These are phyloP conservation scores for Pituophis catenifer DNA, from an alignment of 2,113 vertebrate species.

Conservation along the genomic window DNA sequence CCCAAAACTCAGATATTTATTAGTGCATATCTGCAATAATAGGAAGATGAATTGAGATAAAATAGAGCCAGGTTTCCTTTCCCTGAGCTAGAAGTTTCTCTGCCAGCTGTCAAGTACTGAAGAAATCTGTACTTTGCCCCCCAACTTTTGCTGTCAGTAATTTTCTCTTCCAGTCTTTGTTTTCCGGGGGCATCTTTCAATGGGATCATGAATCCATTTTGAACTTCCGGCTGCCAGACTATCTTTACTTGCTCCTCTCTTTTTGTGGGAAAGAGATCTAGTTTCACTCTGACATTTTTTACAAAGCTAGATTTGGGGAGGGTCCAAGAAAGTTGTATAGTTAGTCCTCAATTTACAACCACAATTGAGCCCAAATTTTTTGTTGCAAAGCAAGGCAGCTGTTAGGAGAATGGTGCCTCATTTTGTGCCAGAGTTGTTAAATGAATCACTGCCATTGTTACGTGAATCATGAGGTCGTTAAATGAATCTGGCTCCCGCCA, in stretches of 20 bases:
- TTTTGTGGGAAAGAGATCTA: not conserved
- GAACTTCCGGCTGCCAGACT: not conserved
- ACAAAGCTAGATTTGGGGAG: not conserved
- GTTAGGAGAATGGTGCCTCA: not conserved
- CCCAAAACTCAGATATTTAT: not conserved
- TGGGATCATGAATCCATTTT: not conserved
- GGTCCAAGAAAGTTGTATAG: not conserved
- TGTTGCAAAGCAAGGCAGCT: not conserved
- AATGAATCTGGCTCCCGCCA: not conserved
- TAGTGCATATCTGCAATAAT: not conserved
- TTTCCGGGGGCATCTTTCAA: not conserved
- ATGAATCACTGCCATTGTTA: not conserved
- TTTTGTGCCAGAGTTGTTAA: not conserved
- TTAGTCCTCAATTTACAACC: not conserved
- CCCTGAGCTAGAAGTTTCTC: not conserved
- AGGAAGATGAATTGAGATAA: not conserved
- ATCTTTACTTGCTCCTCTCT: not conserved
- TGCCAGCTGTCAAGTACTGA: not conserved
- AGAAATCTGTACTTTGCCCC: not conserved
- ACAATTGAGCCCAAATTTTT: not conserved
- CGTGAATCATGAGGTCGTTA: not conserved
- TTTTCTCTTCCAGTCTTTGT: not conserved
- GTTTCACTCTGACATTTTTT: not conserved
- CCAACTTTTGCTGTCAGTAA: not conserved
- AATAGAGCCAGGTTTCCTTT: not conserved